Evolutionary conservation across 2,797 vertebrate species (phyloP).

Genomic region (Euthynnus affinis): DNA sequence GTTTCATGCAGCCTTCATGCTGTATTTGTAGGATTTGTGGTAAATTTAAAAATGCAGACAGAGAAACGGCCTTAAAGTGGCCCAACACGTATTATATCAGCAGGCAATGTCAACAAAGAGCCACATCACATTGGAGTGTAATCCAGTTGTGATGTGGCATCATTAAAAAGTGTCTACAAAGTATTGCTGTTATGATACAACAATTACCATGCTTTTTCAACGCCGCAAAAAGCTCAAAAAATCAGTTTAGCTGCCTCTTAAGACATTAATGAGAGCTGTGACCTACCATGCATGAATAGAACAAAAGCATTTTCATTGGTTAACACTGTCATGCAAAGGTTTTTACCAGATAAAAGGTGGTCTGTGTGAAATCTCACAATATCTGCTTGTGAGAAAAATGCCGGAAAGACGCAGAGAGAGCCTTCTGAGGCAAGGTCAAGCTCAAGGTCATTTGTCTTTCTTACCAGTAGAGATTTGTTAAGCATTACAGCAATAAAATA

Average conservation of each 20-base stretch:
- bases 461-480: slow-evolving; percentile 17
- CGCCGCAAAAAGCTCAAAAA: slow-evolving; percentile 12
- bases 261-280: slow-evolving; percentile 32
- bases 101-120: slow-evolving; percentile 11
- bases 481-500: slow-evolving; percentile 16
- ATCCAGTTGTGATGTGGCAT: slow-evolving; percentile 30
- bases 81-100: slow-evolving; percentile 5
- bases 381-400: slow-evolving; percentile 61
- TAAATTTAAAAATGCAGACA: neutral
- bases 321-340: slow-evolving; percentile 7
- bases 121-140: neutral
- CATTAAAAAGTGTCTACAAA: slow-evolving; percentile 21
- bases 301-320: slow-evolving; percentile 15
- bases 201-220: slow-evolving; percentile 8
- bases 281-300: slow-evolving; percentile 2
- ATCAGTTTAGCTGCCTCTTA: slow-evolving; percentile 6
- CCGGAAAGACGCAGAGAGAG: neutral
- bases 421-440: slow-evolving; percentile 53
- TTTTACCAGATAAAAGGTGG: slow-evolving; percentile 42
- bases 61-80: slow-evolving; percentile 29
- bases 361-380: slow-evolving; percentile 45
- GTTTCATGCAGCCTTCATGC: slow-evolving; percentile 9
- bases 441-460: slow-evolving; percentile 55
- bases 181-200: slow-evolving; percentile 10
- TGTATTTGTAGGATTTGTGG: slow-evolving; percentile 16